Evolutionary conservation across 2,113 vertebrate genomes (phyloP).

Genomic region (Corythornis cristatus): DNA sequence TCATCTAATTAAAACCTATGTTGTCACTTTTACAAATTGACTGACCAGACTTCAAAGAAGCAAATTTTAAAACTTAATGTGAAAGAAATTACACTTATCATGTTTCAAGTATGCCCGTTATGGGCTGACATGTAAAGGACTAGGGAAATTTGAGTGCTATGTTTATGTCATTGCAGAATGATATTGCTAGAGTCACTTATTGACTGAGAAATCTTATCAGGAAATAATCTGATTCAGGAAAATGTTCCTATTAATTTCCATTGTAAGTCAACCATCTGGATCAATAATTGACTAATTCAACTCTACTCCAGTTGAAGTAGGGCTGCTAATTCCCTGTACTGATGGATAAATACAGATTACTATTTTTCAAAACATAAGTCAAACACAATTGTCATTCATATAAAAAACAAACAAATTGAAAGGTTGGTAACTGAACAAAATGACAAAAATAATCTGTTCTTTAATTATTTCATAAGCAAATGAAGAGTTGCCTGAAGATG

Average conservation of each 20-base stretch:
- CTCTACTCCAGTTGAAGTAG: not conserved
- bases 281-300: constrained; percentile 47
- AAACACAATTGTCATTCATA: constrained; percentile 8
- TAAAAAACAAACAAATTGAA: not conserved
- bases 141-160: not conserved
- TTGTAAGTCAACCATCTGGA: constrained; percentile 16
- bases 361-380: not conserved
- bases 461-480: not conserved
- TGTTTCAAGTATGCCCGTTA: not conserved
- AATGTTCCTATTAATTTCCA: constrained; percentile 33
- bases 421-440: not conserved
- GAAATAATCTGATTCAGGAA: constrained; percentile 40
- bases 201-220: constrained; percentile 11
- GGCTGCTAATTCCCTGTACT: constrained; percentile 9
- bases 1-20: not conserved
- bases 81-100: not conserved
- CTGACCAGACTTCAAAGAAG: not conserved
- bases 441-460: not conserved
- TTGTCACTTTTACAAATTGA: not conserved
- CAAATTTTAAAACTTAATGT: not conserved
- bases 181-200: constrained; percentile 10
- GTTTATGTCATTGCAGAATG: not conserved
- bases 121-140: not conserved
- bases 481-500: not conserved
- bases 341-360: constrained; percentile 3